Conservation (phyloP, 2,888 invertebrate genomes). For the Aromia moschata region DNA sequence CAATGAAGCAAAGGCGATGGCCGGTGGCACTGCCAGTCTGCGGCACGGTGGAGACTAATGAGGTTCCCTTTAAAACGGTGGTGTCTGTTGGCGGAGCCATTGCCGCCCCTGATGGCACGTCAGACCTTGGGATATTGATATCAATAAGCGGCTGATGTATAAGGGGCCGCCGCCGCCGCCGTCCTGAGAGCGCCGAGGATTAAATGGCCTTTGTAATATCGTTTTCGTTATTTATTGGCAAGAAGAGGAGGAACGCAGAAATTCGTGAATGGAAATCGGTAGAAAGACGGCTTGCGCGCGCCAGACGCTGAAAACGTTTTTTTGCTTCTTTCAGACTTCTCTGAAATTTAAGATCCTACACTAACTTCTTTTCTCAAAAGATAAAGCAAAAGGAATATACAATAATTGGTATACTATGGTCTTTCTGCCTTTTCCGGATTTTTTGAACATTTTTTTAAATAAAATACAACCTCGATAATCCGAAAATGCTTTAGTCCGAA, state of each 20-base stretch:
- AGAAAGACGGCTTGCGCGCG: too few relatives aligned
- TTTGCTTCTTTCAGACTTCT: too few relatives aligned
- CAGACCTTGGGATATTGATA: constrained; percentile 36
- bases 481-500: too few relatives aligned
- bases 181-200: constrained; percentile 28
- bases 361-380: too few relatives aligned
- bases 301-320: too few relatives aligned
- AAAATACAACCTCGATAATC: too few relatives aligned
- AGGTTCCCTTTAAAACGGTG: constrained; percentile 28
- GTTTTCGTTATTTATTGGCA: constrained; percentile 25
- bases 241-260: background rate
- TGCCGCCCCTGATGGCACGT: constrained; percentile 27
- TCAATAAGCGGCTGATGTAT: constrained; percentile 37
- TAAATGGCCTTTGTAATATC: constrained; percentile 29
- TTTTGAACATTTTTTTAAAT: too few relatives aligned
- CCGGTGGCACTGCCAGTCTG: constrained; percentile 29
- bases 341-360: too few relatives aligned
- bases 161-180: constrained; percentile 11
- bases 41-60: constrained; percentile 33
- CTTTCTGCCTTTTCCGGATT: too few relatives aligned
- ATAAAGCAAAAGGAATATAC: too few relatives aligned
- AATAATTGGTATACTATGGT: too few relatives aligned
- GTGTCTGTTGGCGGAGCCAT: constrained; percentile 22
- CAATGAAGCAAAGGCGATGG: constrained; percentile 56
- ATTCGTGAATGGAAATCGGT: too few relatives aligned